Conservation (phyloP, 2,888 invertebrate species). For the Conistra vaccinii region DNA sequence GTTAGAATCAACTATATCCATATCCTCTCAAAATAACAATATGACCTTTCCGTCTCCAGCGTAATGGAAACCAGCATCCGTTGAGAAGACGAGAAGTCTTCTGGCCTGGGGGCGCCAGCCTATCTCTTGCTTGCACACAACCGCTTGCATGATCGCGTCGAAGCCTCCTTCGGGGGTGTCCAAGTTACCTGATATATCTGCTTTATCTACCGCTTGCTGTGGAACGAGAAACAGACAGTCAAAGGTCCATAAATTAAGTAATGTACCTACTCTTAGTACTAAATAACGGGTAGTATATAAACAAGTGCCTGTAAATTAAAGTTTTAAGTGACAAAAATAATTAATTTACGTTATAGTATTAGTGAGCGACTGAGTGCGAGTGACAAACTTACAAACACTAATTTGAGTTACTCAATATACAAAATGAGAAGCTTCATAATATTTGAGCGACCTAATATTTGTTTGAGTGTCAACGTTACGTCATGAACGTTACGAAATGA, state of each 20-base stretch:
- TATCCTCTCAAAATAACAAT: neutral
- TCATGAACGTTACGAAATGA: too few species aligned
- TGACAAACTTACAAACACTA: too few species aligned
- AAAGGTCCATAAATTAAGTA: neutral
- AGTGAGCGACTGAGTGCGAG: too few species aligned
- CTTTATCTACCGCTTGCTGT: constrained; percentile 94
- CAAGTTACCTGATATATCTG: constrained; percentile 98
- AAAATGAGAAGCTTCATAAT: too few species aligned
- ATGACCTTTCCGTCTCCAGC: constrained; percentile 99
- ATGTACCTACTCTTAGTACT: too few species aligned
- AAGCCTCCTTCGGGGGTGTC: constrained; percentile 99
- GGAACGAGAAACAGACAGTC: neutral
- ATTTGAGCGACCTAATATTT: too few species aligned
- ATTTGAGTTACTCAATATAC: too few species aligned
- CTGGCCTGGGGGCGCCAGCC: constrained; percentile 99
- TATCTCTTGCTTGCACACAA: constrained; percentile 96
- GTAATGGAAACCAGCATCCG: constrained; percentile 99
- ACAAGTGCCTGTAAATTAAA: too few species aligned
- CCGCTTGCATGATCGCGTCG: constrained; percentile 99
- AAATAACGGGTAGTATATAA: too few species aligned
- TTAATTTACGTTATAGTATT: too few species aligned
- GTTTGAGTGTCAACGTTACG: too few species aligned
- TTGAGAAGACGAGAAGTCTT: constrained; percentile 98
- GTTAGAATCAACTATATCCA: neutral
- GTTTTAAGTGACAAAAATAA: too few species aligned